Evolutionary conservation across 2,888 invertebrate species (phyloP).

Genomic region (Saturnia pavonia): DNA sequence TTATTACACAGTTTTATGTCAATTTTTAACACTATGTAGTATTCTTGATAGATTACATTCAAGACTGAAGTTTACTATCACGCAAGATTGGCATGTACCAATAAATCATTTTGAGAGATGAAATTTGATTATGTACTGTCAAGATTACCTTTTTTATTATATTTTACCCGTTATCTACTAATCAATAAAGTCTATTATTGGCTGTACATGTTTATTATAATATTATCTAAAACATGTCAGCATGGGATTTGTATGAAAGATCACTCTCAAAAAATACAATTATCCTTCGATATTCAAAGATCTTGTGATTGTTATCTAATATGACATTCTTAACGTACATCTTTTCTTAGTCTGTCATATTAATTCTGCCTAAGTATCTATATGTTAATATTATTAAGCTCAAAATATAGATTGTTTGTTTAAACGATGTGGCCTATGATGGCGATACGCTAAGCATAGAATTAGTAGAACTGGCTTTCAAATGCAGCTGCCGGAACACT

Average conservation of each 20-base stretch:
- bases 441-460: too few relatives aligned
- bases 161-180: neutral
- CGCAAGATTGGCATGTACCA: constrained; percentile 8
- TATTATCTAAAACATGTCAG: constrained; percentile 16
- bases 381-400: too few relatives aligned
- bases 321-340: too few relatives aligned
- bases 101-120: constrained; percentile 20
- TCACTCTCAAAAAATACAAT: neutral
- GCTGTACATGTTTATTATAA: neutral
- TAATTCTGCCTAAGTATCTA: too few relatives aligned
- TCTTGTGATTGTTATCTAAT: neutral
- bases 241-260: neutral
- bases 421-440: too few relatives aligned
- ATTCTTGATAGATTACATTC: neutral
- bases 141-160: neutral
- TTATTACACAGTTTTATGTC: neutral
- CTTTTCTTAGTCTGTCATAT: neutral
- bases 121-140: constrained; percentile 17
- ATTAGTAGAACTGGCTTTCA: too few relatives aligned
- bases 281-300: neutral
- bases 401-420: too few relatives aligned
- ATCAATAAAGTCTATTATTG: neutral
- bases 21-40: neutral
- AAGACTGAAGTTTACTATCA: constrained; percentile 21
- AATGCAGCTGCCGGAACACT: too few relatives aligned